Base-by-base conservation (phyloP, 2,797 vertebrate genomes). In the Hylomyscus alleni region DNA sequence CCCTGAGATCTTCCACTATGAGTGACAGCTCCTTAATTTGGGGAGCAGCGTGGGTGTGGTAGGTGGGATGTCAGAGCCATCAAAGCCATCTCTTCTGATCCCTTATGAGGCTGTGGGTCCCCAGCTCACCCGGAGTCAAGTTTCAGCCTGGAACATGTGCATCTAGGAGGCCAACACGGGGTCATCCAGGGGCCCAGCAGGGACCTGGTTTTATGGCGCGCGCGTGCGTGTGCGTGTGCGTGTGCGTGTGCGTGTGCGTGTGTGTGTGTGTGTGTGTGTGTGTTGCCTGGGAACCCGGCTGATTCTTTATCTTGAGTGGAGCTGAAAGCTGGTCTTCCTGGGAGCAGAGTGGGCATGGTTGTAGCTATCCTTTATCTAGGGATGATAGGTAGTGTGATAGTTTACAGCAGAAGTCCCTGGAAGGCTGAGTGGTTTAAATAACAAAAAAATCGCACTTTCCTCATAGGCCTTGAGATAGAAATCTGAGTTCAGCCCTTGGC, bases 11-110 rank as follows among this genome's bases (percentile, higher is more conserved):
- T 80, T 72, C 62, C 29, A 0, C 37, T 0, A 22, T 93, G 95
- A 97, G 83, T 97, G 97, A 96, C 97, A 97, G 94, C 82, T 95
- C 89, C 69, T 93, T 88, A 78, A 90, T 82, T 67, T 9, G 13
- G 47, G 81, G 54, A 92, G 86, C 5, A 3, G 77, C 0, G 96
- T 97, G 93, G 97, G 96, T 0, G 62, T 72, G 88, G 67, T 65
- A 58, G 96, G 95, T 83, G 96, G 96, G 94, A 12, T 47, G 93
- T 50, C 19, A 58, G 29, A 95, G 60, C 86, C 89, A 34, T 93
- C 94, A 83, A 75, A 95, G 88, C 84, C n/a, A 0, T 75, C 1
- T 0, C 37, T 82, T 62, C 84, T 56, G 87, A 92, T 92, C 85
- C 44, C 76, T 94, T 4, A 1, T 24, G 77, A 56, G 85, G 50